These are phyloP conservation scores for Gouania willdenowi DNA, from an alignment of 2,797 vertebrate species.

Conservation along the genomic window DNA sequence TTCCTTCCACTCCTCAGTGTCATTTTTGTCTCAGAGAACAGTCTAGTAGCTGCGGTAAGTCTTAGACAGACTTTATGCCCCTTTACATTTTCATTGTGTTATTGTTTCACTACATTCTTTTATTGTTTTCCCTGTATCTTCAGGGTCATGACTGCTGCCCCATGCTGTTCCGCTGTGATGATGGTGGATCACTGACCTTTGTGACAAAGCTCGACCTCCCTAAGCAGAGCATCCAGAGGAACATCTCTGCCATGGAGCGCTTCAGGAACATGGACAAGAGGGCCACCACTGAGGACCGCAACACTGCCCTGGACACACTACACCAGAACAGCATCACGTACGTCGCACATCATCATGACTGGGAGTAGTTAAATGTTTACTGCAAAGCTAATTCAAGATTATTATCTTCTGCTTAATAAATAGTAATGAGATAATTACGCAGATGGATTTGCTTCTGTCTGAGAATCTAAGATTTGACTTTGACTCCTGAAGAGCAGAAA, in stretches of 20 bases:
- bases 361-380: too few species aligned
- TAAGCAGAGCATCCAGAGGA: conserved; percentile 97
- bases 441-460: too few species aligned
- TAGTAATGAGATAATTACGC: too few species aligned
- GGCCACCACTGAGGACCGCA: conserved; percentile 94
- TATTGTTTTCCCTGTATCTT: not conserved
- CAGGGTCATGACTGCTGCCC: conserved; percentile 99
- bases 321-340: conserved; percentile 98
- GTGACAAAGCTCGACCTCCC: conserved; percentile 96
- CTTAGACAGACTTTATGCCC: too few species aligned
- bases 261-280: conserved; percentile 99
- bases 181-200: conserved; percentile 87
- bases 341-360: conserved; percentile 35
- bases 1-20: conserved; percentile 96
- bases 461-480: too few species aligned
- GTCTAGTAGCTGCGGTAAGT: conserved; percentile 94
- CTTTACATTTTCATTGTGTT: too few species aligned
- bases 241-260: conserved; percentile 98
- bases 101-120: too few species aligned
- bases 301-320: conserved; percentile 89
- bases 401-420: too few species aligned
- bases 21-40: conserved; percentile 95
- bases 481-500: too few species aligned
- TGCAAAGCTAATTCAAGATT: too few species aligned
- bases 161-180: conserved; percentile 96